A percentile compares a stretch with the other conserved stretches of the same genome.
These are phyloP conservation scores for Drosophila neotestacea DNA, from an alignment of 2,888 invertebrate genomes.

Conservation along the genomic window DNA sequence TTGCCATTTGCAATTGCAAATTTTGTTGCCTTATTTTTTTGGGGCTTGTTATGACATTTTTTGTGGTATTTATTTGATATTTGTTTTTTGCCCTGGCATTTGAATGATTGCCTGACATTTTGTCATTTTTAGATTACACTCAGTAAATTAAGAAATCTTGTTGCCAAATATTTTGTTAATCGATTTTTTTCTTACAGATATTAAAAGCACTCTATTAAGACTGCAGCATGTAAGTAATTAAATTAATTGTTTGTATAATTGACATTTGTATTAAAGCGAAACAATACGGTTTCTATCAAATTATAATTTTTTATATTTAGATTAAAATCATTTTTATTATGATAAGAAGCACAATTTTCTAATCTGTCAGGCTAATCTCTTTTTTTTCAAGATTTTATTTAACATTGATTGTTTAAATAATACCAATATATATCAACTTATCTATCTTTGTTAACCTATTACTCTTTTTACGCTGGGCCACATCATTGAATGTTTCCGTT, in stretches of 20 bases:
- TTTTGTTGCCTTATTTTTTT: conserved; percentile 33
- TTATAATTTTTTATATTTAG: too few species aligned
- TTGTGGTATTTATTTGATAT: conserved; percentile 35
- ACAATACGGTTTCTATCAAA: not conserved
- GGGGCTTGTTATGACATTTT: conserved; percentile 69
- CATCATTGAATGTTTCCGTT: too few species aligned
- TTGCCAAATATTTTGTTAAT: conserved; percentile 10
- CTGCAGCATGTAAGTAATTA: conserved; percentile 35
- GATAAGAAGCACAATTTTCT: too few species aligned
- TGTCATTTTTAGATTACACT: conserved; percentile 35
- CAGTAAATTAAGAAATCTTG: conserved; percentile 19
- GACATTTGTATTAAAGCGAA: not conserved
- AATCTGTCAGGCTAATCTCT: too few species aligned
- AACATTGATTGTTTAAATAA: too few species aligned
- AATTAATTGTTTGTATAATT: not conserved
- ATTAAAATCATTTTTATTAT: too few species aligned
- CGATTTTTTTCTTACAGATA: conserved; percentile 22
- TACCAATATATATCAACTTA: too few species aligned
- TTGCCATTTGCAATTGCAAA: conserved; percentile 62
- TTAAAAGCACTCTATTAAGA: not conserved
- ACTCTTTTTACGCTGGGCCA: too few species aligned
- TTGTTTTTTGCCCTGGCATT: conserved; percentile 52
- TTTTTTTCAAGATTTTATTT: too few species aligned
- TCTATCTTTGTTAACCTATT: too few species aligned
- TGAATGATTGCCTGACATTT: conserved; percentile 70